These are phyloP conservation scores for Steinernema carpocapsae DNA, from an alignment of 2,888 invertebrate genomes.

Conservation along the genomic window DNA sequence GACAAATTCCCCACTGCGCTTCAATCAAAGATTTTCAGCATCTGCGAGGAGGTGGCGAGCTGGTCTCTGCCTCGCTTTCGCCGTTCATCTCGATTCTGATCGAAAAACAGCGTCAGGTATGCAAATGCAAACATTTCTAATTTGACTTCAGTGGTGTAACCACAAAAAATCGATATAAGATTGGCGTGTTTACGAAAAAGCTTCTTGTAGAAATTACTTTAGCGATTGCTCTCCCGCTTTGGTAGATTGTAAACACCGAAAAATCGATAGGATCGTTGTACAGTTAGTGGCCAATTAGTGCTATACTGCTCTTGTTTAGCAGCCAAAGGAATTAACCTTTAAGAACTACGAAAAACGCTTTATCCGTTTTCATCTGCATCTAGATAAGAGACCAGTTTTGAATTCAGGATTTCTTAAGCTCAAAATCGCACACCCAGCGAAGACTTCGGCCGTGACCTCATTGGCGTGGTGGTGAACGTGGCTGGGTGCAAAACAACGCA, in stretches of 20 bases:
- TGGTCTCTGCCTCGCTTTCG: conserved; percentile 52
- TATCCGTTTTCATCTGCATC: no score
- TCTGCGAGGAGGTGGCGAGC: conserved; percentile 55
- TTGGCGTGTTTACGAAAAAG: background rate
- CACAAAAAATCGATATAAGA: background rate
- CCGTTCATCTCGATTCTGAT: conserved; percentile 53
- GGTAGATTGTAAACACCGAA: no score
- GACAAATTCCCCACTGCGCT: conserved; percentile 3
- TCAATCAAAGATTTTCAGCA: conserved; percentile 27
- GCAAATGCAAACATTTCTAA: conserved; percentile 43
- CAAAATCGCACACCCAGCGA: background rate
- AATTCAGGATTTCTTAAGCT: no score
- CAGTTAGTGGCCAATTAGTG: no score
- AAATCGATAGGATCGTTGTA: no score
- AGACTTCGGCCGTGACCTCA: conserved; percentile 10
- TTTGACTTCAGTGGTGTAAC: background rate
- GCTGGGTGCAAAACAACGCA: background rate
- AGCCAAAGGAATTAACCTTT: no score
- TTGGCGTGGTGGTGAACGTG: background rate
- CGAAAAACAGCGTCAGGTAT: conserved; percentile 43
- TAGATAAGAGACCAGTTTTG: no score
- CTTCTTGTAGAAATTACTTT: no score
- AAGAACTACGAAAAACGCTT: no score
- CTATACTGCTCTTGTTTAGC: no score
- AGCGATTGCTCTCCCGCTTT: no score